Conservation (phyloP, 2,113 vertebrate species). For the Loxodonta africana region DNA sequence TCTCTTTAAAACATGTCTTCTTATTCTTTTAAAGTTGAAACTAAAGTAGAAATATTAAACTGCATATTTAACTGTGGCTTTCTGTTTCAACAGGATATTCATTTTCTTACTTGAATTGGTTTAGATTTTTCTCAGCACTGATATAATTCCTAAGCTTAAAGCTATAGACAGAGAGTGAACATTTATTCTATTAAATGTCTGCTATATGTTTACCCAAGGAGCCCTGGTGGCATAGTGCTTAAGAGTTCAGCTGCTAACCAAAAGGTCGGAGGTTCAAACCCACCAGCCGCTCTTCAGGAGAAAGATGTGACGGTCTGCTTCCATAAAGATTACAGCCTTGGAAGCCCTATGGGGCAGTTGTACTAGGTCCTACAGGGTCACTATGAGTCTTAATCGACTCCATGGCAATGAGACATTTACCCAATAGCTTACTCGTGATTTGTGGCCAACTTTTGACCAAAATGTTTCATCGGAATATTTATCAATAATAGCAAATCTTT, state of each 20-base stretch:
- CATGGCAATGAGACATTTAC: not conserved
- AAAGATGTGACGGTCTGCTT: not conserved
- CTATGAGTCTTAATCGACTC: not conserved
- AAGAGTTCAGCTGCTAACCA: not conserved
- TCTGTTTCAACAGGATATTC: constrained; percentile 14
- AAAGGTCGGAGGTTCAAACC: not conserved
- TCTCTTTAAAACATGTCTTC: not conserved
- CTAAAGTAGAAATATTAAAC: constrained; percentile 47
- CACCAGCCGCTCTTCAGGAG: not conserved
- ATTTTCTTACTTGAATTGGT: not conserved
- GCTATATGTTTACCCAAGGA: not conserved
- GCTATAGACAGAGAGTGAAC: not conserved
- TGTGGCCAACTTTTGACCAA: not conserved
- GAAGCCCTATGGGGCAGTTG: not conserved
- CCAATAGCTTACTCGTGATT: not conserved
- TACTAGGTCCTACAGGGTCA: not conserved
- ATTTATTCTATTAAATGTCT: not conserved
- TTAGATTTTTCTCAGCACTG: not conserved
- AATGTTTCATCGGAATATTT: constrained; percentile 7
- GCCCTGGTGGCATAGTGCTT: not conserved
- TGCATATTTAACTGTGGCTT: not conserved
- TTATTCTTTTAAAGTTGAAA: constrained; percentile 34
- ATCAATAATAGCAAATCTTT: not conserved
- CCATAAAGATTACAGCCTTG: not conserved
- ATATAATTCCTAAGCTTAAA: constrained; percentile 23